These are phyloP conservation scores for Drosophila albomicans DNA, from an alignment of 1,140 invertebrate species.

Conservation along the genomic window DNA sequence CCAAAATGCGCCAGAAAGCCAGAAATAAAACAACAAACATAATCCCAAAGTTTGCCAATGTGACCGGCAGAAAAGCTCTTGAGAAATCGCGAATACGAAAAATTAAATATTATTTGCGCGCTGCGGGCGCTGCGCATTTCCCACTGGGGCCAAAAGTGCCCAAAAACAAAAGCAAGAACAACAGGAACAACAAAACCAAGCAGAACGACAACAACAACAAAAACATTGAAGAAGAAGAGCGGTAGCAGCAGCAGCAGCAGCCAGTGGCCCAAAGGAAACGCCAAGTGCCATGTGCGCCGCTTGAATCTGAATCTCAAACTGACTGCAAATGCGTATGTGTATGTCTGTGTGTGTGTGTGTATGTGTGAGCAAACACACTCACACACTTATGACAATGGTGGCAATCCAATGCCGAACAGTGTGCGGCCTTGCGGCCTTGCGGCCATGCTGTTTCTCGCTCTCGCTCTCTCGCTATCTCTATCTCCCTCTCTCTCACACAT, in stretches of 20 bases:
- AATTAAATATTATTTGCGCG: conserved; percentile 64
- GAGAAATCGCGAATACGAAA: conserved; percentile 56
- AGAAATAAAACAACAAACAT: conserved; percentile 21
- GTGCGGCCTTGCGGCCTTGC: conserved; percentile 55
- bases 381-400: conserved; percentile 22
- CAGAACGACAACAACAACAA: conserved; percentile 23
- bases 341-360: conserved; percentile 7
- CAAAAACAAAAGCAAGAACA: conserved; percentile 33
- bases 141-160: conserved; percentile 65
- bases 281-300: conserved; percentile 78
- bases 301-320: conserved; percentile 46
- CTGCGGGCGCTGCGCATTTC: conserved; percentile 74
- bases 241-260: conserved; percentile 23
- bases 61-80: conserved; percentile 27
- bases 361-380: conserved; percentile 1
- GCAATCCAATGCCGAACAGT: conserved; percentile 35
- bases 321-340: conserved; percentile 35
- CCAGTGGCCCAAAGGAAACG: conserved; percentile 57
- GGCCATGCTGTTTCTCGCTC: conserved; percentile 34
- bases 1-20: neutral
- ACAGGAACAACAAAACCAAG: conserved; percentile 22
- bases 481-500: conserved; percentile 7
- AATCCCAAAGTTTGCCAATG: conserved; percentile 36
- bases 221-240: conserved; percentile 16
- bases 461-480: conserved; percentile 14